These are phyloP conservation scores for Rugalucina vietnamica DNA, from an alignment of 2,888 invertebrate genomes.

Conservation along the genomic window DNA sequence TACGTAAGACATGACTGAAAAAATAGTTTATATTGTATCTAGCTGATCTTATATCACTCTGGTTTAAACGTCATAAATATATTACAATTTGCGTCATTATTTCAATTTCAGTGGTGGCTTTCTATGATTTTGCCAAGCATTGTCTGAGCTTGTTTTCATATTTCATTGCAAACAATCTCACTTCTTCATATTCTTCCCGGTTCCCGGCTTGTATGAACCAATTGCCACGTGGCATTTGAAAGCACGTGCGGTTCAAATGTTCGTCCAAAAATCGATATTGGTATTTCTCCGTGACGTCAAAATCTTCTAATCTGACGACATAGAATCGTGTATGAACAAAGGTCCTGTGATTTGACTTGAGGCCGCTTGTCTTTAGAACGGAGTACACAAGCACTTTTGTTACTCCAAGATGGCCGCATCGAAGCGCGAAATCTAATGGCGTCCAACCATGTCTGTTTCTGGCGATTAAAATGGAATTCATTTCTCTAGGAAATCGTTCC, in stretches of 20 bases:
- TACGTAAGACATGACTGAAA: no score
- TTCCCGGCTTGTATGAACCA: slow-evolving; percentile 64
- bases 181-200: slow-evolving; percentile 59
- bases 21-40: no score
- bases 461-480: slow-evolving; percentile 46
- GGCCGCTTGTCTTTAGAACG: slow-evolving; percentile 34
- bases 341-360: slow-evolving; percentile 48
- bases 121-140: slow-evolving; percentile 51
- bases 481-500: slow-evolving; percentile 49
- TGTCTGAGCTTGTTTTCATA: slow-evolving; percentile 58
- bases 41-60: no score
- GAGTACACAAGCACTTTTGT: slow-evolving; percentile 49
- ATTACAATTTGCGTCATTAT: no score
- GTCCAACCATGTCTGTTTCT: slow-evolving; percentile 63
- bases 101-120: no score
- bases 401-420: slow-evolving; percentile 58
- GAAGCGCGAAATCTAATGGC: slow-evolving; percentile 59
- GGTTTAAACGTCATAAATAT: no score
- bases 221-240: slow-evolving; percentile 61
- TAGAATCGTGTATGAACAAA: slow-evolving; percentile 63
- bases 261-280: slow-evolving; percentile 55
- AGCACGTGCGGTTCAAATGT: slow-evolving; percentile 44
- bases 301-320: slow-evolving; percentile 58
- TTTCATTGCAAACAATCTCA: slow-evolving; percentile 48
- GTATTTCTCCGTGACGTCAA: slow-evolving; percentile 48